Percentiles rank a stretch among this genome's conserved stretches.
These are phyloP conservation scores for Agrochola lychnidis DNA, from an alignment of 2,888 invertebrate genomes.

Conservation along the genomic window DNA sequence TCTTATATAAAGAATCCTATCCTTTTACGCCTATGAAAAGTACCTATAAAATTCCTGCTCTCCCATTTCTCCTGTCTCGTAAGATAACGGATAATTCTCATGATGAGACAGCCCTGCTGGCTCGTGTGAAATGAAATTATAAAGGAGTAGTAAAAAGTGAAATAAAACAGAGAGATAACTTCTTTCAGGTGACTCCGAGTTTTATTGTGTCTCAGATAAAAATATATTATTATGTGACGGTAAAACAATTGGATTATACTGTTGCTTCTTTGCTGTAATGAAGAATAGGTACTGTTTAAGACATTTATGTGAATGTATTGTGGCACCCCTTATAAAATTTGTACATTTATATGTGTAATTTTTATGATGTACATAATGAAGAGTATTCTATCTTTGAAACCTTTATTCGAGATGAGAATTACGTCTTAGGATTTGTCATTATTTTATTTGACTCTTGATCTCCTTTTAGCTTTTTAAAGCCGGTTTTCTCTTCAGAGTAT, in stretches of 20 bases:
- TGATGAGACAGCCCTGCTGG: constrained; percentile 45
- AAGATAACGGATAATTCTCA: constrained; percentile 44
- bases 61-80: constrained; percentile 31
- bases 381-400: neutral
- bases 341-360: neutral
- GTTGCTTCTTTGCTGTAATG: constrained; percentile 2
- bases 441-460: neutral
- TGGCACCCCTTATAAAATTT: neutral
- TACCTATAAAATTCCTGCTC: constrained; percentile 11
- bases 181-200: constrained; percentile 47
- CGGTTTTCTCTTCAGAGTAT: neutral
- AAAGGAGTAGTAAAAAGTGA: constrained; percentile 60
- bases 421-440: neutral
- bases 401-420: neutral
- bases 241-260: constrained; percentile 35
- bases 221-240: constrained; percentile 25
- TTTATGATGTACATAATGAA: neutral
- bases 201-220: constrained; percentile 40
- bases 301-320: neutral
- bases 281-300: neutral
- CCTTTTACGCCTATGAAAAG: neutral
- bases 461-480: neutral
- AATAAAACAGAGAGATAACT: constrained; percentile 58
- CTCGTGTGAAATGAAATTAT: constrained; percentile 54
- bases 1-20: constrained; percentile 1